Evolutionary conservation across 2,888 invertebrate genomes (phyloP).

Genomic region (Sarcophaga rosellei): DNA sequence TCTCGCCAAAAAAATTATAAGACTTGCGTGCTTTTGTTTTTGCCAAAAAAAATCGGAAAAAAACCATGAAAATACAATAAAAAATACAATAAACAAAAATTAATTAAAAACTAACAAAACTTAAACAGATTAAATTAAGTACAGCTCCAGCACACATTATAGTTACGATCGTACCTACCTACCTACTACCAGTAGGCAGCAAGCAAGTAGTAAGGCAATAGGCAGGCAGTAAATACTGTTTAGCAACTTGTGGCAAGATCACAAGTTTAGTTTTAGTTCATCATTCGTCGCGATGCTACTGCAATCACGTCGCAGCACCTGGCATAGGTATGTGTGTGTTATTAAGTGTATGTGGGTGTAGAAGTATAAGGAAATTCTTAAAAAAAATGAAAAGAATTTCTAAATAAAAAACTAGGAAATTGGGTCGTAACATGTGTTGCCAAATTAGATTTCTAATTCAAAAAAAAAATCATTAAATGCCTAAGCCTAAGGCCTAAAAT

Average conservation of each 20-base stretch:
- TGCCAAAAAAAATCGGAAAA: conserved; percentile 52
- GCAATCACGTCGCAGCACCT: conserved; percentile 76
- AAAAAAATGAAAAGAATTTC: too few species aligned
- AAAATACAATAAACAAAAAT: conserved; percentile 23
- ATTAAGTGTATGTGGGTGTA: not conserved
- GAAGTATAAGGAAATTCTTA: too few species aligned
- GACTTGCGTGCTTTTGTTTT: conserved; percentile 56
- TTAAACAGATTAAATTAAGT: not conserved
- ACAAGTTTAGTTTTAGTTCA: conserved; percentile 75
- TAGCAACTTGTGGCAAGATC: conserved; percentile 58
- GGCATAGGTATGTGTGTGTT: conserved; percentile 74
- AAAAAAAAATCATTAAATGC: too few species aligned
- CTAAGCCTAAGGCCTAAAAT: too few species aligned
- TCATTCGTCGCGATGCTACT: conserved; percentile 76
- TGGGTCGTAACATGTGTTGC: too few species aligned
- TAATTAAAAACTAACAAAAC: conserved; percentile 5
- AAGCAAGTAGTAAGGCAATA: too few species aligned
- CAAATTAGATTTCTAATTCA: too few species aligned
- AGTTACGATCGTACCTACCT: too few species aligned
- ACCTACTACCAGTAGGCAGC: too few species aligned
- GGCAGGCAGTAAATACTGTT: conserved; percentile 33
- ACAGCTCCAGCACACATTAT: not conserved
- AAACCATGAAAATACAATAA: conserved; percentile 24
- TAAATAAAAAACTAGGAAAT: too few species aligned
- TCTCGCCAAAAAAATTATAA: conserved; percentile 44